Percentiles rank a stretch among this genome's conserved stretches.
Evolutionary conservation across 1,140 invertebrate species (phyloP).

Genomic region (Lethrus apterus): DNA sequence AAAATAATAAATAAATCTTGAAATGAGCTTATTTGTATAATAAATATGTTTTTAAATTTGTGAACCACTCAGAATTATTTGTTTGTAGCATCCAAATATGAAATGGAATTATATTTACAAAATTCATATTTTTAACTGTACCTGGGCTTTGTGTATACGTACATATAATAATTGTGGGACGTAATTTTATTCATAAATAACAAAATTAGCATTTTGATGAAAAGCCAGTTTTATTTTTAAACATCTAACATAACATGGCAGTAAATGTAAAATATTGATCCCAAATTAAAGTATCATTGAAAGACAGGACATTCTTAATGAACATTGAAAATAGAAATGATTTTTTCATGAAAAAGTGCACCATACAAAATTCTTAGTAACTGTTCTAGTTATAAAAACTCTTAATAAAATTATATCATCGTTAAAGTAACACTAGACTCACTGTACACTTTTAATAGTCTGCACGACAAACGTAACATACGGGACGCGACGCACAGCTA

Average conservation of each 20-base stretch:
- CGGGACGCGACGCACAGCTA: slow-evolving; percentile 27
- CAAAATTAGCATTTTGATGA: too few species aligned
- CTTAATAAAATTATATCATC: slow-evolving; percentile 21
- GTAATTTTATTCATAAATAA: too few species aligned
- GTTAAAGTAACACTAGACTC: slow-evolving; percentile 25
- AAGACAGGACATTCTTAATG: slow-evolving; percentile 21
- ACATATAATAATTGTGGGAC: slow-evolving; percentile 4
- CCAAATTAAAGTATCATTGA: slow-evolving; percentile 6
- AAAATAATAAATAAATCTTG: not conserved
- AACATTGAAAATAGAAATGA: slow-evolving; percentile 5
- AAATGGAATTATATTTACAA: too few species aligned
- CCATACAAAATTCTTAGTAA: slow-evolving; percentile 9
- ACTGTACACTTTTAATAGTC: slow-evolving; percentile 28
- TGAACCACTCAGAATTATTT: too few species aligned
- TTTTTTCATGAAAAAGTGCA: slow-evolving; percentile 14
- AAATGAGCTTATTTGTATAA: not conserved
- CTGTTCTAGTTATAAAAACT: slow-evolving; percentile 11
- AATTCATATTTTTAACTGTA: too few species aligned
- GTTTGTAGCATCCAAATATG: too few species aligned
- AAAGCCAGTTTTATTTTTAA: not conserved
- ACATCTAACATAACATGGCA: too few species aligned
- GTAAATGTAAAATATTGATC: not conserved
- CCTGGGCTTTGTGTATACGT: too few species aligned
- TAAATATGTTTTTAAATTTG: too few species aligned
- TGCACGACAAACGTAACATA: slow-evolving; percentile 10